These are phyloP conservation scores for Sciaenops ocellatus DNA, from an alignment of 2,797 vertebrate species.

Conservation along the genomic window DNA sequence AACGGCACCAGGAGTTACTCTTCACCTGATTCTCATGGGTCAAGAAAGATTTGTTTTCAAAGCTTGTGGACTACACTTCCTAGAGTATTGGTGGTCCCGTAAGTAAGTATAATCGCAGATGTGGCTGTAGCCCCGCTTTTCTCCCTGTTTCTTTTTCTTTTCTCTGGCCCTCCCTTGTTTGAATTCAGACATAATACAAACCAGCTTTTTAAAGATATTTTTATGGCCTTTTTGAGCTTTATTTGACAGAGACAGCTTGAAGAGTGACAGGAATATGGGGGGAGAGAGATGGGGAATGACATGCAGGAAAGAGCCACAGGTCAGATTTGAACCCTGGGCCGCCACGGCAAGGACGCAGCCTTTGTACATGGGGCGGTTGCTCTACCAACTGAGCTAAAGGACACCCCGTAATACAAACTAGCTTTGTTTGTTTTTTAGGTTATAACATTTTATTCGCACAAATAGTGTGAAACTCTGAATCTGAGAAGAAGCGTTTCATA, in stretches of 20 bases:
- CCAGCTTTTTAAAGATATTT: no score
- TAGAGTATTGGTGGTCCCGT: constrained; percentile 76
- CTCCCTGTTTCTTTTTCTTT: constrained; percentile 11
- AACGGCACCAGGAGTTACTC: constrained; percentile 53
- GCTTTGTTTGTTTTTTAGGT: constrained; percentile 24
- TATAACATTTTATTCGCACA: constrained; percentile 33
- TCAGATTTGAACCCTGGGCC: no score
- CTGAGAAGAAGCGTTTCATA: constrained; percentile 20
- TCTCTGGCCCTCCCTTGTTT: constrained; percentile 21
- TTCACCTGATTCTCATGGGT: constrained; percentile 54
- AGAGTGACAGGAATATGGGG: no score
- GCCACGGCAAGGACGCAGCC: no score
- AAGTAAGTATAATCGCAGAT: constrained; percentile 80
- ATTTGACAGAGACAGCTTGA: no score
- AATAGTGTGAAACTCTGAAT: constrained; percentile 16
- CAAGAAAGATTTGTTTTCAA: constrained; percentile 65
- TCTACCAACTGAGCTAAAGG: no score
- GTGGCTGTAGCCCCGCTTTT: constrained; percentile 32
- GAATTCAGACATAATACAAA: constrained; percentile 34
- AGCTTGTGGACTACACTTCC: constrained; percentile 73
- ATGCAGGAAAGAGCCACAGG: no score
- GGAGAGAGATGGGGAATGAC: no score
- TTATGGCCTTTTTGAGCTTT: no score
- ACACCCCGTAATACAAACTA: no score
- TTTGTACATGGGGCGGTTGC: no score